Evolutionary conservation across 1,140 invertebrate species (phyloP).

Genomic region (Lasaia peninsularis): DNA sequence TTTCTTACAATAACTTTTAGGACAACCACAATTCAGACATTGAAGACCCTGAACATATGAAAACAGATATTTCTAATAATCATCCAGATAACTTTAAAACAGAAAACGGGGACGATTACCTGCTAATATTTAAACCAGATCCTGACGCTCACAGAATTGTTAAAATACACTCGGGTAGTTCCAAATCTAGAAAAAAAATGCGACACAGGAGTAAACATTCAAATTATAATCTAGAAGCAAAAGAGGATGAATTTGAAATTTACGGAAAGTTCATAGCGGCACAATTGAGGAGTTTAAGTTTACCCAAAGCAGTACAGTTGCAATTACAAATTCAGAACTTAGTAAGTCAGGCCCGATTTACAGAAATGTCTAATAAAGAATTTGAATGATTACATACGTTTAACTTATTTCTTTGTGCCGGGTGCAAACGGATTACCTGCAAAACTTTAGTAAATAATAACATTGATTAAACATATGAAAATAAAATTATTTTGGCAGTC

Average conservation of each 20-base stretch:
- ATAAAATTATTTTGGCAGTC: no score
- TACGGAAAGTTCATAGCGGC: conserved; percentile 59
- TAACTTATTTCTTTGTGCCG: no score
- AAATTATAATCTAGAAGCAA: conserved; percentile 23
- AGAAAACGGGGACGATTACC: background rate
- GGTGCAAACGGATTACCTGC: no score
- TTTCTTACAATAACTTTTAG: background rate
- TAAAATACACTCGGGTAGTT: background rate
- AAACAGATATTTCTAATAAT: background rate
- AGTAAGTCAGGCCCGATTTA: conserved; percentile 51
- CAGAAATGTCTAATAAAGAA: conserved; percentile 31
- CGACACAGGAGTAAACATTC: background rate
- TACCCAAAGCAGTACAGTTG: conserved; percentile 46
- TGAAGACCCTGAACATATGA: background rate
- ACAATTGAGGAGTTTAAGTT: conserved; percentile 52
- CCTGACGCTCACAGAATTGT: background rate
- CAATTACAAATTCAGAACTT: conserved; percentile 57
- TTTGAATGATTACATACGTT: no score
- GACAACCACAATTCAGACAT: background rate
- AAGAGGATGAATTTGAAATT: conserved; percentile 66
- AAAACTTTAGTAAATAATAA: no score
- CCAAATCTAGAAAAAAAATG: background rate
- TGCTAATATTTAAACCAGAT: background rate
- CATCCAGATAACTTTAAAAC: background rate
- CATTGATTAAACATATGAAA: no score